phyloP scores from a whole-genome alignment of 1,140 invertebrate genomes.

The Lepidotrigona ventralis region DNA sequence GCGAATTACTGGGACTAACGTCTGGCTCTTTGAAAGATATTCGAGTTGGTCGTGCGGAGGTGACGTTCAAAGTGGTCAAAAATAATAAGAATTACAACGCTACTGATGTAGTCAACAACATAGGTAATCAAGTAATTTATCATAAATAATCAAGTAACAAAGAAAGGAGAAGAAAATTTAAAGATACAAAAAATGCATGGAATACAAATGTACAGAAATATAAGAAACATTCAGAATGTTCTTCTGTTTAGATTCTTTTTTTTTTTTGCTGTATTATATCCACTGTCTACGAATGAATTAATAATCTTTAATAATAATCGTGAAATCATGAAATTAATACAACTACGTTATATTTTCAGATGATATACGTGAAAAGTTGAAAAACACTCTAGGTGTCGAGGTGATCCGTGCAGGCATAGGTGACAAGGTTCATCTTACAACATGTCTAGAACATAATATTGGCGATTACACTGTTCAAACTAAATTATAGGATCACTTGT shows the following conservation, averaged over 20 bases:
- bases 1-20: slow-evolving; percentile 83
- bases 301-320: not conserved
- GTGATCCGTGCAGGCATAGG: slow-evolving; percentile 89
- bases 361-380: slow-evolving; percentile 82
- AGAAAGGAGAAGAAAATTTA: not conserved
- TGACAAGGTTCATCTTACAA: slow-evolving; percentile 83
- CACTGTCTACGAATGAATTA: not conserved
- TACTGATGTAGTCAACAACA: slow-evolving; percentile 85
- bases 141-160: too few relatives aligned
- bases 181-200: not conserved
- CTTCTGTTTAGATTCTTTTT: not conserved
- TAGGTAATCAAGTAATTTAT: slow-evolving; percentile 78
- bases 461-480: not conserved
- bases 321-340: not conserved
- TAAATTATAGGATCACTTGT: not conserved
- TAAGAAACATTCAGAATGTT: not conserved
- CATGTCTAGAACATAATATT: not conserved
- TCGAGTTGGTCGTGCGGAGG: slow-evolving; percentile 87
- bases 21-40: slow-evolving; percentile 80
- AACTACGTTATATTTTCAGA: slow-evolving; percentile 77
- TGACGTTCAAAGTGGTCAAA: slow-evolving; percentile 89
- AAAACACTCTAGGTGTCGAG: slow-evolving; percentile 82
- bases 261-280: too few relatives aligned
- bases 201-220: not conserved
- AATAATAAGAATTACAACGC: slow-evolving; percentile 86